phyloP scores from a whole-genome alignment of 2,797 vertebrate species.

The Rhinella marina region DNA sequence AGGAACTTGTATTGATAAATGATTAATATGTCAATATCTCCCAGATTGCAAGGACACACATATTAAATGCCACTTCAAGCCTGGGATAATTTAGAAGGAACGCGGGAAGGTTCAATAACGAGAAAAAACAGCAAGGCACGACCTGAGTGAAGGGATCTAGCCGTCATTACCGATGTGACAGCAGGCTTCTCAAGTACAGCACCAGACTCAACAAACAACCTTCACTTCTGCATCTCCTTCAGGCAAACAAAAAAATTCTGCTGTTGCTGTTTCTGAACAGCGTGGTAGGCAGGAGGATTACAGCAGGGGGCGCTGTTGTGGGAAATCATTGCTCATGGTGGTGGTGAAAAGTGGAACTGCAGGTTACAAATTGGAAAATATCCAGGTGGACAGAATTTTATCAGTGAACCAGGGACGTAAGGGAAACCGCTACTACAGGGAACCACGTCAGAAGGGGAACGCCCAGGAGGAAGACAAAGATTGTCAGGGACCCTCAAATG shows the following conservation, averaged over 20 bases:
- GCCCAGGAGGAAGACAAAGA: no score
- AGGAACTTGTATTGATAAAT: conserved; percentile 31
- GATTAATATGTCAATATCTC: conserved; percentile 42
- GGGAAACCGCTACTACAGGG: neutral
- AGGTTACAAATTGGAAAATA: neutral
- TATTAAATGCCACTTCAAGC: conserved; percentile 23
- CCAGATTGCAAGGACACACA: neutral
- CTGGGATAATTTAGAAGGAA: neutral
- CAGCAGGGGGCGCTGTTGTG: neutral
- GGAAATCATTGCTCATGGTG: neutral
- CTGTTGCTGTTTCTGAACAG: neutral
- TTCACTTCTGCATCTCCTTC: neutral
- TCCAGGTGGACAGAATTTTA: no score
- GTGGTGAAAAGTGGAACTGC: neutral
- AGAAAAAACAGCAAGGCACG: neutral
- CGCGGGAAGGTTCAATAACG: neutral
- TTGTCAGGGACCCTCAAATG: no score
- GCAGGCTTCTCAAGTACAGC: neutral
- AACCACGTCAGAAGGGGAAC: no score
- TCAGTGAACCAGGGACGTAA: no score
- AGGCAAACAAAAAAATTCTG: neutral
- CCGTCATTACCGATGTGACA: neutral
- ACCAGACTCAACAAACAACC: neutral
- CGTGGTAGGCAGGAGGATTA: neutral
- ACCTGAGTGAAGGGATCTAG: neutral